Evolutionary conservation across 2,888 invertebrate species (phyloP), one percentile per base, ranked within the genome.

Genomic region (Cerceris ruficornis): DNA sequence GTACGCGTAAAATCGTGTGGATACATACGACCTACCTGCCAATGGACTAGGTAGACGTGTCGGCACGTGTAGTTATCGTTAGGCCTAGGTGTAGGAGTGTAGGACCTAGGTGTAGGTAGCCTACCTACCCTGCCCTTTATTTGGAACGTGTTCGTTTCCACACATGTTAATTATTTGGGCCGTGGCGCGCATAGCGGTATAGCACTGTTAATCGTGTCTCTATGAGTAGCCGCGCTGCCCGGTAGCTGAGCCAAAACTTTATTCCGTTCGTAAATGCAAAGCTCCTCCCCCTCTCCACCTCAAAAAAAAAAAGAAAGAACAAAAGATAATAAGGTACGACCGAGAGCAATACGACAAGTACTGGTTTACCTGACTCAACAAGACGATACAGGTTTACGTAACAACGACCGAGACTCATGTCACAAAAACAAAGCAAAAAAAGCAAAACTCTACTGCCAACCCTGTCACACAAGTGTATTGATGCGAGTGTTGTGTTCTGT

Each of bases 401-500:
- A 68, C 72, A 49, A 14, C 59, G 66, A 77, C 62, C 50, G 46
- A 71, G 54, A 57, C 61, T 61, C 41, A 58, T 66, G 17, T 14
- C 55, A 62, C 57, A 58, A 60, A 42, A 64, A 49, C 62, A 55
- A 75, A 52, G 28, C 7, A 15, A 68, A 59, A 70, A 77, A 69
- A 73, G 69, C 78, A 74, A 81, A 75, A 78, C 60, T 28, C 28
- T 81, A 81, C 67, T 81, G 77, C 52, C 73, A 86, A 84, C 86
- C 88, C 88, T 90, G 84, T 89, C 85, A 86, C 84, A 82, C 85
- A 90, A 92, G 89, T 92, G 89, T 92, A 92, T 92, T 91, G 89
- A 92, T 92, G 92, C 92, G 92, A 92, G 86, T 87, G 85, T 88
- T 88, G 91, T 92, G 90, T 92, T 92, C 89, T 92, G 90, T 91